Conservation (phyloP, 92 coral and sea anemone species). For the Parazoanthus swiftii region DNA sequence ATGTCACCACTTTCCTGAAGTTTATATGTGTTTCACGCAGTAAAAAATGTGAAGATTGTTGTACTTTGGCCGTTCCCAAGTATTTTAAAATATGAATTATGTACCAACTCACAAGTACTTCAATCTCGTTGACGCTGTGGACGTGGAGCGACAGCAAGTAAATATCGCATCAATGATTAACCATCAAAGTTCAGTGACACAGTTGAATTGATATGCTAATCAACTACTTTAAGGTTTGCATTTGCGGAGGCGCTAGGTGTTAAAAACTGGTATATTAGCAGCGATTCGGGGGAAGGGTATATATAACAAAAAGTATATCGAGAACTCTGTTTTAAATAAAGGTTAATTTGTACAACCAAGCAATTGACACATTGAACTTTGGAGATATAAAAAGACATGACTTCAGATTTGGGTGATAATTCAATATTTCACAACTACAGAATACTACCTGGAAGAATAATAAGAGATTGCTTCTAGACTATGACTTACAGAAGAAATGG, state of each 20-base stretch:
- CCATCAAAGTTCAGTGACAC: constrained; percentile 6
- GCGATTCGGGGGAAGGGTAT: background rate
- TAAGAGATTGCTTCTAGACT: too few species aligned
- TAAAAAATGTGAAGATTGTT: background rate
- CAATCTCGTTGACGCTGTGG: background rate
- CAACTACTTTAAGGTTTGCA: background rate
- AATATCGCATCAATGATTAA: constrained; percentile 37
- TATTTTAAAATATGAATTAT: too few species aligned
- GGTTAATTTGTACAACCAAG: background rate
- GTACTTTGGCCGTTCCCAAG: background rate
- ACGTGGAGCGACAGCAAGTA: constrained; percentile 2
- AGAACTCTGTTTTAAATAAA: too few species aligned
- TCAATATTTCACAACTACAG: too few species aligned
- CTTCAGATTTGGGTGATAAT: too few species aligned
- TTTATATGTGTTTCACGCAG: background rate
- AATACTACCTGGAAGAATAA: too few species aligned
- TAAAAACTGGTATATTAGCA: background rate
- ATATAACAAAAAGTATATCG: background rate
- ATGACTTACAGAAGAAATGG: too few species aligned
- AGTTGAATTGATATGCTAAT: constrained; percentile 31
- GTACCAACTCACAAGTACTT: background rate
- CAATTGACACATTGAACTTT: background rate
- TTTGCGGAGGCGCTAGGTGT: background rate
- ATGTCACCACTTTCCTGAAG: constrained; percentile 15
- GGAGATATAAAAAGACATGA: background rate